Base-by-base conservation (phyloP, 2,797 vertebrate genomes). In the Psittacula echo region DNA sequence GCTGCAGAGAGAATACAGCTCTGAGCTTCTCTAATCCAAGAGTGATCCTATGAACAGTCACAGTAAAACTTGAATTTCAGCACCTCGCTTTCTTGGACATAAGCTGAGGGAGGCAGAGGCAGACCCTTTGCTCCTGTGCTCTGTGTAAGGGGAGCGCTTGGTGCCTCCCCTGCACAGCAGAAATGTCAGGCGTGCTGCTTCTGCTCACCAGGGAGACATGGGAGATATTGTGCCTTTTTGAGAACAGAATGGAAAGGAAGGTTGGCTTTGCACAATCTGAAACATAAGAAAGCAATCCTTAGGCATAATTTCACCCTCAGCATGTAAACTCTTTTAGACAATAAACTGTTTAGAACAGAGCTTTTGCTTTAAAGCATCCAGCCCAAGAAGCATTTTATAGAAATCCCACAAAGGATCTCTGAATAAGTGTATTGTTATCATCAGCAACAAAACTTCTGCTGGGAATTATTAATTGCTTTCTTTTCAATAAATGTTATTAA, bases 401-500 rank as follows among this genome's bases (percentile, higher is more conserved):
- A 92, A 95, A 73, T 27, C 54, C 20, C 42, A 74, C 26, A 87
- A 82, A 65, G 39, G 27, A 85, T 37, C 68, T 66, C 14, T 45
- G 42, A 96, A 91, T 44, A 30, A 85, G 37, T 42, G 37, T 44
- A 67, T 47, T 93, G 80, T 61, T 90, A 88, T 21, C 70, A 82
- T 30, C 47, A 78, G 65, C 66, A 82, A 58, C 37, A 53, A 61
- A 75, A 60, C 15, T 83, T 94, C 72, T 74, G 27, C 47, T 82
- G 44, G 61, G 30, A 85, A 54, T 85, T 76, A 82, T 60, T 85
- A 90, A 91, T 37, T 73, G 64, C 37, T 83, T 86, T 77, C 66
- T 79, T 92, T 95, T 79, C n/a, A 94, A 90, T 93, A 83, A 62
- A 21, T 23, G 50, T n/a, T 92, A 84, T 73, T 91, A 64, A 53